These are phyloP conservation scores for Marcusenius ussheri DNA, from an alignment of 2,113 vertebrate genomes.

Conservation along the genomic window DNA sequence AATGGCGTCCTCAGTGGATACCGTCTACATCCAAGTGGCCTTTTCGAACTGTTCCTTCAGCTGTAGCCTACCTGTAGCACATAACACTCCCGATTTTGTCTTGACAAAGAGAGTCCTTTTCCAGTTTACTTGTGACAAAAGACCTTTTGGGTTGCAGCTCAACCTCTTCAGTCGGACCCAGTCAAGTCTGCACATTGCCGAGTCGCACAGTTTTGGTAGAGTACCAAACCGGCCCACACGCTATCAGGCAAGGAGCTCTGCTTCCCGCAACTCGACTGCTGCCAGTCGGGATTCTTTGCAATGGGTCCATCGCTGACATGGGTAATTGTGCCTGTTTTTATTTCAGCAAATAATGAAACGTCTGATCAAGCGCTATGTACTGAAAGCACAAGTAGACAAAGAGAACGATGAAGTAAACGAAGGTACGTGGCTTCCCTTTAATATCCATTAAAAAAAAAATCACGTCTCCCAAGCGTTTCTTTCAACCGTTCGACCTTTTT, in stretches of 20 bases:
- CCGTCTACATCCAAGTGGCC: not conserved
- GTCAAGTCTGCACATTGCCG: slow-evolving; percentile 73
- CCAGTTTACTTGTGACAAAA: not conserved
- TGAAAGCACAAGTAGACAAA: slow-evolving; percentile 87
- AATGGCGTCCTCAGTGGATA: not conserved
- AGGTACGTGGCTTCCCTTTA: slow-evolving; percentile 50
- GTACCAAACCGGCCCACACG: slow-evolving; percentile 79
- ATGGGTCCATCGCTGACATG: not conserved
- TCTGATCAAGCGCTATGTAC: slow-evolving; percentile 80
- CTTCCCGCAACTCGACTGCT: not conserved
- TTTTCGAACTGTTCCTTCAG: not conserved
- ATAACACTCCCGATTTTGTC: not conserved
- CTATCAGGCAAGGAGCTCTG: slow-evolving; percentile 65
- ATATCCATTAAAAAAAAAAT: not conserved
- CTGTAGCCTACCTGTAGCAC: not conserved
- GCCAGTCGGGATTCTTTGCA: not conserved
- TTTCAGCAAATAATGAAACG: slow-evolving; percentile 80
- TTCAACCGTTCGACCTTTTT: not conserved
- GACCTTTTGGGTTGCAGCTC: slow-evolving; percentile 63
- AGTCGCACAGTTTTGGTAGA: slow-evolving; percentile 81
- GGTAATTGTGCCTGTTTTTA: not conserved
- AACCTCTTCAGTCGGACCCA: slow-evolving; percentile 70
- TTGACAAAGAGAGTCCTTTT: not conserved
- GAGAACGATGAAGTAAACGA: slow-evolving; percentile 88
- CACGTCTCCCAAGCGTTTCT: not conserved